Conservation (phyloP, 2,113 vertebrate genomes). For the Sebastes fasciatus region DNA sequence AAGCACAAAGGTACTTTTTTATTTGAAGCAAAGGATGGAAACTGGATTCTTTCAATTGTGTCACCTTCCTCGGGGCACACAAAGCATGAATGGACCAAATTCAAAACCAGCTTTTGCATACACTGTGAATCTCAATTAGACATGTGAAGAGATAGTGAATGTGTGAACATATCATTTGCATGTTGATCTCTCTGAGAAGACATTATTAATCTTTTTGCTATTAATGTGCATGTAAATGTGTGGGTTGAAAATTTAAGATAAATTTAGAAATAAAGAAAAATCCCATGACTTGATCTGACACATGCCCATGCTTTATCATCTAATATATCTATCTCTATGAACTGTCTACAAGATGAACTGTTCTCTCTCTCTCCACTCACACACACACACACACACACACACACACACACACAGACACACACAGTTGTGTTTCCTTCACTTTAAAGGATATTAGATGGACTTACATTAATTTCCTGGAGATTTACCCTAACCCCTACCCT, state of each 20-base stretch:
- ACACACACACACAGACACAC: too few relatives aligned
- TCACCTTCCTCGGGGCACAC: neutral
- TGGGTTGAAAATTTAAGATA: too few relatives aligned
- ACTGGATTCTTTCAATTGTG: neutral
- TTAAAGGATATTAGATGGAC: too few relatives aligned
- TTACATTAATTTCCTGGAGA: too few relatives aligned
- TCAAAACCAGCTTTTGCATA: neutral
- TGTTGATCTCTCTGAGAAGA: too few relatives aligned
- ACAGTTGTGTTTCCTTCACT: too few relatives aligned
- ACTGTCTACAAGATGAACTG: neutral
- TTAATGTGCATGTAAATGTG: too few relatives aligned
- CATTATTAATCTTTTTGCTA: too few relatives aligned
- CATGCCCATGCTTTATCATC: neutral
- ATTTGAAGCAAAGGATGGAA: neutral
- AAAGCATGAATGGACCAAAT: neutral
- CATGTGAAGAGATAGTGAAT: neutral
- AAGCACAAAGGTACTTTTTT: neutral
- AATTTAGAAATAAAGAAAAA: too few relatives aligned
- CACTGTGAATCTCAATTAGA: neutral
- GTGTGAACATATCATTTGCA: neutral
- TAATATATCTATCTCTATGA: neutral
- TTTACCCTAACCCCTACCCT: too few relatives aligned
- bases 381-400: too few relatives aligned
- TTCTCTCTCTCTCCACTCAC: neutral
- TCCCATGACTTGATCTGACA: neutral